phyloP scores from a whole-genome alignment of 2,113 vertebrate species.

The Chloroceryle aenea region DNA sequence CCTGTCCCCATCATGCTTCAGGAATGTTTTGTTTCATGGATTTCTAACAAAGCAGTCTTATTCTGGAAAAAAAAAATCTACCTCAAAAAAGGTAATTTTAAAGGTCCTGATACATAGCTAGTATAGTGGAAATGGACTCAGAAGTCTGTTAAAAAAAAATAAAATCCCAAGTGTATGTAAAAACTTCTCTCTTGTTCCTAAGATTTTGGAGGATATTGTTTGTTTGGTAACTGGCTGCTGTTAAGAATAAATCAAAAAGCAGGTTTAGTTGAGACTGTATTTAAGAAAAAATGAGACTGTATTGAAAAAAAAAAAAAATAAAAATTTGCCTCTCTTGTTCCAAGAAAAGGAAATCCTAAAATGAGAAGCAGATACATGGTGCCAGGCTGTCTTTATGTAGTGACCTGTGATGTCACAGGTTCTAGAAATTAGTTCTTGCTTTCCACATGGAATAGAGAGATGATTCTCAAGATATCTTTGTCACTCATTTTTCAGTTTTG shows the following conservation, averaged over 20 bases:
- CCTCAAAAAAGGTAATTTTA: not conserved
- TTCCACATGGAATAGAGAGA: not conserved
- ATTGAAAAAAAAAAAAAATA: not conserved
- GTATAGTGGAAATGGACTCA: not conserved
- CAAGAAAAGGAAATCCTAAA: not conserved
- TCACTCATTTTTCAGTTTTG: not conserved
- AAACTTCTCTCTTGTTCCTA: not conserved
- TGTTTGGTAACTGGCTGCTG: not conserved
- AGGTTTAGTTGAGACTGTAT: not conserved
- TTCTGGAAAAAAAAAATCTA: not conserved
- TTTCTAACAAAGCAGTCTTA: not conserved
- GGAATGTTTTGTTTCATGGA: not conserved
- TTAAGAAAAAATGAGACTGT: not conserved
- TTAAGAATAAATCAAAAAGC: not conserved
- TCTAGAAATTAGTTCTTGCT: not conserved
- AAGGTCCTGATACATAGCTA: not conserved
- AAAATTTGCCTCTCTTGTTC: not conserved
- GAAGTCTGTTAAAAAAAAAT: not conserved
- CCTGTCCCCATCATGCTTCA: not conserved
- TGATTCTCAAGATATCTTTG: not conserved
- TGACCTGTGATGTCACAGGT: not conserved
- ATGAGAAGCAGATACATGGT: not conserved
- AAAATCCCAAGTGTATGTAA: not conserved
- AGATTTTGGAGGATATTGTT: not conserved
- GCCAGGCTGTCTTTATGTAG: not conserved